Percentiles rank a stretch among this genome's conserved stretches.
These are phyloP conservation scores for Hydrotaea cyrtoneurina DNA, from an alignment of 2,888 invertebrate species.

Conservation along the genomic window DNA sequence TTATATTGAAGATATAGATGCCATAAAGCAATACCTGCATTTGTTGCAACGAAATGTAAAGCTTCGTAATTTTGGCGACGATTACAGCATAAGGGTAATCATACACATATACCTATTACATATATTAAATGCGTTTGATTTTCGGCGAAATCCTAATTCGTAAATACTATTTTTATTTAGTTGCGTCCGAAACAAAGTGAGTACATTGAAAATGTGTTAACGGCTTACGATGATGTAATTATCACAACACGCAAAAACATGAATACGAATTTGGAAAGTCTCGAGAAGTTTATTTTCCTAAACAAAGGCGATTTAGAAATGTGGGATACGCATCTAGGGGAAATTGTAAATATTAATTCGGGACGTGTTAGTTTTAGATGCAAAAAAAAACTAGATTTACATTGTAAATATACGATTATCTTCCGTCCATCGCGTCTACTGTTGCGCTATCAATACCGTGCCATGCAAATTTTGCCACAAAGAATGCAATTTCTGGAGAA, in stretches of 20 bases:
- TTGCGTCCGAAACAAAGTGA: slow-evolving; percentile 37
- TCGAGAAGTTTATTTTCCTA: slow-evolving; percentile 34
- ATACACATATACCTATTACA: no score
- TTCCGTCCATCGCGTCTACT: slow-evolving; percentile 9
- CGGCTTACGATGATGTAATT: slow-evolving; percentile 50
- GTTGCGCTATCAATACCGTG: slow-evolving; percentile 16
- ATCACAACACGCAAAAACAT: slow-evolving; percentile 48
- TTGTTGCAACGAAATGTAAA: slow-evolving; percentile 71
- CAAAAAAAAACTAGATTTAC: not conserved
- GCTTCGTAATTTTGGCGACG: slow-evolving; percentile 64
- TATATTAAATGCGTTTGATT: not conserved
- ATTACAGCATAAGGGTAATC: slow-evolving; percentile 55
- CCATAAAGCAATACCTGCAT: slow-evolving; percentile 69
- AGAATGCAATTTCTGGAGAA: not conserved
- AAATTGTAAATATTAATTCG: slow-evolving; percentile 24
- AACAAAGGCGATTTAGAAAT: slow-evolving; percentile 29
- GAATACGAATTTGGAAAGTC: not conserved
- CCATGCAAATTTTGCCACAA: not conserved
- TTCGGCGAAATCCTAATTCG: no score
- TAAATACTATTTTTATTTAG: slow-evolving; percentile 8
- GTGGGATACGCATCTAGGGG: slow-evolving; percentile 36
- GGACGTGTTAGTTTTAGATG: slow-evolving; percentile 5
- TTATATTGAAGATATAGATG: slow-evolving; percentile 77
- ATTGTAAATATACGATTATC: not conserved
- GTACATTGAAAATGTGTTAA: slow-evolving; percentile 50